Evolutionary conservation across 2,888 invertebrate genomes (phyloP), one percentile per base, ranked within the genome.

Genomic region (Zaprionus obscuricornis): DNA sequence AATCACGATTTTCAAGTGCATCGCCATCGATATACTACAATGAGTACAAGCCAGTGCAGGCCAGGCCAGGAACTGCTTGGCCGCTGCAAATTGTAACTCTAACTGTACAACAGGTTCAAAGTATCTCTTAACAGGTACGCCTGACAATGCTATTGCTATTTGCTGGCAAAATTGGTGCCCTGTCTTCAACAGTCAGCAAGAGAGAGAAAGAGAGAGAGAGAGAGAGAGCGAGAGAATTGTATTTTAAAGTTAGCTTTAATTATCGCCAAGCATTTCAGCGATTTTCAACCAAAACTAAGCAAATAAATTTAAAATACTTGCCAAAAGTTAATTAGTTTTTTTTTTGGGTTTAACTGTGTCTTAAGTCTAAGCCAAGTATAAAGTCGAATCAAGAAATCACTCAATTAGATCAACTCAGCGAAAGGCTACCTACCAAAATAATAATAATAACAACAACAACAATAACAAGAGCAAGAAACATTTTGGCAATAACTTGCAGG

Each of bases 51-150:
- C 67, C 45, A 63, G 64, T 36, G 63, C 54, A 47, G 39, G 37
- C 58, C 43, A 24, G n/a, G 42, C 27, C 36, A 8, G 26, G 16
- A 11, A 37, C 37, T 37, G 59, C 46, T 50, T 42, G 73, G 65
- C 65, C 82, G 63, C 74, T 77, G 77, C 76, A 85, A 81, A 85
- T 81, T 85, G 81, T 81, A 85, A 85, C 85, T 87, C 79, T 85
- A 86, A 86, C 86, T 84, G 87, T 86, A 87, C 87, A 86, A 85
- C 87, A 87, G 86, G 87, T 86, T 87, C 87, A 87, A 77, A 85
- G 79, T 78, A 82, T 85, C 86, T 85, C 63, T 74, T 85, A 82
- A 85, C 81, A 82, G 81, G 81, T 82, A 74, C 84, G 81, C 73
- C 85, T 65, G 77, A 76, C 66, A 49, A 71, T 68, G 66, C 66